These are phyloP conservation scores for Labrus mixtus DNA, from an alignment of 2,113 vertebrate species.

Conservation along the genomic window DNA sequence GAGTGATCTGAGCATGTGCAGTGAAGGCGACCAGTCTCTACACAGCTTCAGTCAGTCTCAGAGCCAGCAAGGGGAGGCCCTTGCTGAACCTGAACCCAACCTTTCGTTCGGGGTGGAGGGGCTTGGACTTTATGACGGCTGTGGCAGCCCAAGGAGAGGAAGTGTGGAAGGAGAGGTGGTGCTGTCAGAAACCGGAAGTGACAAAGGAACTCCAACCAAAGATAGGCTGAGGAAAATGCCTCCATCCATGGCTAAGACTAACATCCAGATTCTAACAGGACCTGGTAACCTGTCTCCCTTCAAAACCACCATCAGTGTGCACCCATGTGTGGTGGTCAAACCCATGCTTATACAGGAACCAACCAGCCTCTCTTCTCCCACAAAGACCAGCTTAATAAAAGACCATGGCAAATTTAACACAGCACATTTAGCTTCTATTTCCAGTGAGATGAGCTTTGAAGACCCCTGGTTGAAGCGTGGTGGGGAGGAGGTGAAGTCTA, in stretches of 20 bases:
- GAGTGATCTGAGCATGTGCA: conserved; percentile 92
- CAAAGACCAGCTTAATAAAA: conserved; percentile 70
- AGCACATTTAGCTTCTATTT: conserved; percentile 70
- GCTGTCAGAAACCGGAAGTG: conserved; percentile 76
- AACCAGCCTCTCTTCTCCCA: conserved; percentile 50
- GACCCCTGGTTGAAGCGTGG: conserved; percentile 97
- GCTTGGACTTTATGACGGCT: conserved; percentile 52
- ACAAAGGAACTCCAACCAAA: conserved; percentile 79
- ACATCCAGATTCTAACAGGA: conserved; percentile 83
- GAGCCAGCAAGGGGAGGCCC: conserved; percentile 89
- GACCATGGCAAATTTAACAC: conserved; percentile 70
- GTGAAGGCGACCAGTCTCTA: conserved; percentile 92
- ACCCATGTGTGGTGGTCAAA: conserved; percentile 89
- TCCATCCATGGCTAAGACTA: conserved; percentile 88
- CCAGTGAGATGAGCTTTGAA: conserved; percentile 88
- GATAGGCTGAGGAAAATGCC: conserved; percentile 86
- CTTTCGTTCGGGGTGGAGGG: conserved; percentile 47
- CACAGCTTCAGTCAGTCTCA: conserved; percentile 93
- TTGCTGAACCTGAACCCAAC: conserved; percentile 86
- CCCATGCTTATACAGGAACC: conserved; percentile 84
- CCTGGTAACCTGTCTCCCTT: conserved; percentile 87
- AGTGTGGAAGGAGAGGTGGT: conserved; percentile 80
- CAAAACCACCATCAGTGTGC: conserved; percentile 87
- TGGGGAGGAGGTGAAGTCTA: conserved; percentile 69
- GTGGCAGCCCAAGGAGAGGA: conserved; percentile 57